These are phyloP conservation scores for Argya squamiceps DNA, from an alignment of 2,797 vertebrate genomes.

Conservation along the genomic window DNA sequence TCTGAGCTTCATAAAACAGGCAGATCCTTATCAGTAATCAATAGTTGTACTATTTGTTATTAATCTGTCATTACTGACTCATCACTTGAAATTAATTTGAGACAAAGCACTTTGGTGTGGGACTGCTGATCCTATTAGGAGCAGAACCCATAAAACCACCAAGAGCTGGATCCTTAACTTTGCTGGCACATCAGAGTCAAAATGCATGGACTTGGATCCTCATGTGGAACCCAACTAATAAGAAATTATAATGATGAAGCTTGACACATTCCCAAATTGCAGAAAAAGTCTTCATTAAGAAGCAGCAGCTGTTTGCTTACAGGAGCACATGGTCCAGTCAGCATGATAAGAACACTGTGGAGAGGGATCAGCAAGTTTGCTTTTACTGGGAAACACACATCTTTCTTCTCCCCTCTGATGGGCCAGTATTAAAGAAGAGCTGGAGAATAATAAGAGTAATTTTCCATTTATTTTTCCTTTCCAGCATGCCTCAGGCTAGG, in stretches of 20 bases:
- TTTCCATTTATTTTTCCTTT: conserved; percentile 36
- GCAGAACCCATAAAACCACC: background rate
- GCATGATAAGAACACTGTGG: background rate
- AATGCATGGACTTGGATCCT: background rate
- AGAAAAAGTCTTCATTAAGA: conserved; percentile 28
- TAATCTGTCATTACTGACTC: conserved; percentile 17
- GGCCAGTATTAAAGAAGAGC: background rate
- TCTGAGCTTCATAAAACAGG: conserved; percentile 1
- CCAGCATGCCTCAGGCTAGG: background rate
- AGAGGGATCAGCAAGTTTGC: conserved; percentile 35
- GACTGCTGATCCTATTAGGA: background rate
- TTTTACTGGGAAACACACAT: background rate
- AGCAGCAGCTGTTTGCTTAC: conserved; percentile 43
- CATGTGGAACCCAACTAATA: background rate
- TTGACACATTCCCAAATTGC: background rate
- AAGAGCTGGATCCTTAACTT: background rate
- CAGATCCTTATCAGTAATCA: conserved; percentile 29
- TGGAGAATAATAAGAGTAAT: conserved; percentile 39
- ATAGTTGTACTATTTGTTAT: conserved; percentile 49
- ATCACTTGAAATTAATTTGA: background rate
- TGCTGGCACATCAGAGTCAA: background rate
- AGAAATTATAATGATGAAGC: background rate
- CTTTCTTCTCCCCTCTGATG: background rate
- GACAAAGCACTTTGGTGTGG: background rate
- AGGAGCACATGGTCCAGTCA: conserved; percentile 30